Percentiles rank a stretch among this genome's conserved stretches.
These are phyloP conservation scores for Epinotia demarniana DNA, from an alignment of 2,888 invertebrate genomes.

Conservation along the genomic window DNA sequence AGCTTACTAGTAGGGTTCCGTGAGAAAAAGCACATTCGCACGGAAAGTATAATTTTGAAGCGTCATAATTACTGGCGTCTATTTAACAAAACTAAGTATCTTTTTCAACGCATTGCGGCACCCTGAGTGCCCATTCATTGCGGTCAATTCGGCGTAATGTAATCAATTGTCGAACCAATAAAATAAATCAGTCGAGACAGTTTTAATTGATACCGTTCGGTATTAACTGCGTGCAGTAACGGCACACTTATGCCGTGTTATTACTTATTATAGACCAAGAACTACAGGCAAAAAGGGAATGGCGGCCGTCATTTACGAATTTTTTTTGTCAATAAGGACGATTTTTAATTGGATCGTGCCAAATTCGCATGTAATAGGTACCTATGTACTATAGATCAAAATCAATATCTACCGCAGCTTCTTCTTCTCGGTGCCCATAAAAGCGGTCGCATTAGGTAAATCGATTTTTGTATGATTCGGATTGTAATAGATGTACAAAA, in stretches of 20 bases:
- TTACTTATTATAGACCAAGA: conserved; percentile 48
- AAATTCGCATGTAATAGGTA: too few relatives aligned
- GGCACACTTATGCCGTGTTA: conserved; percentile 48
- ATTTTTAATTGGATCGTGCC: too few relatives aligned
- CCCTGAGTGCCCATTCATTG: conserved; percentile 76
- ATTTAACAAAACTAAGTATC: conserved; percentile 45
- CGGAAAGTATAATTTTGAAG: background rate
- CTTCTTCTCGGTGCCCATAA: too few relatives aligned
- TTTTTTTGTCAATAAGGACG: background rate
- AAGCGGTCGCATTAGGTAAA: too few relatives aligned
- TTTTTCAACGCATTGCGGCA: conserved; percentile 68
- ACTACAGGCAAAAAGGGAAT: conserved; percentile 46
- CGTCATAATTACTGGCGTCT: conserved; percentile 19
- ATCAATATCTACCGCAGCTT: too few relatives aligned
- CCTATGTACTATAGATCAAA: too few relatives aligned
- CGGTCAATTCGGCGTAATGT: conserved; percentile 83
- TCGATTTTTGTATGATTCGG: too few relatives aligned
- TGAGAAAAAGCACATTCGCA: background rate
- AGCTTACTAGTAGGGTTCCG: background rate
- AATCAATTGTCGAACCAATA: conserved; percentile 83
- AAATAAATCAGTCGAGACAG: conserved; percentile 83
- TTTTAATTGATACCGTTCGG: conserved; percentile 81
- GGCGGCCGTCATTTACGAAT: background rate
- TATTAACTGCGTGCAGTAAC: conserved; percentile 69
- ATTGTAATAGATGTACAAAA: too few relatives aligned